phyloP scores from a whole-genome alignment of 2,888 invertebrate species.

The Philaethria dido region DNA sequence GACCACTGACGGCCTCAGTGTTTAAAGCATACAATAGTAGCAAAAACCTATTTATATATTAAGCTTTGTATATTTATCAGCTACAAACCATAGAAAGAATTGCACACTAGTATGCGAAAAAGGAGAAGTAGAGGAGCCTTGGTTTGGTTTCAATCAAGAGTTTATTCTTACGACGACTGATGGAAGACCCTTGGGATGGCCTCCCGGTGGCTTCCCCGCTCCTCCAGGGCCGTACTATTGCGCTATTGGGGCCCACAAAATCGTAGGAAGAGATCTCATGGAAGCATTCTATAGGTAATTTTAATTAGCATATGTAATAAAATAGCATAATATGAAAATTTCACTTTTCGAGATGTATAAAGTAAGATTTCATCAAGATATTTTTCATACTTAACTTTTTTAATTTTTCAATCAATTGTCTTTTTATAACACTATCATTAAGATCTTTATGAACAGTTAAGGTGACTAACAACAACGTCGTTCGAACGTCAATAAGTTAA shows the following conservation, averaged over 20 bases:
- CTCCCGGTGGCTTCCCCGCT: conserved; percentile 86
- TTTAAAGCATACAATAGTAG: not conserved
- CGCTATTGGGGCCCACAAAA: conserved; percentile 90
- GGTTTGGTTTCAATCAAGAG: conserved; percentile 90
- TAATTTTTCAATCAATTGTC: too few species aligned
- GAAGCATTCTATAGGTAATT: conserved; percentile 87
- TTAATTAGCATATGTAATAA: not conserved
- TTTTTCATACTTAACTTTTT: too few species aligned
- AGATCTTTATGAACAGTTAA: too few species aligned
- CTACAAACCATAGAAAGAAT: conserved; percentile 64
- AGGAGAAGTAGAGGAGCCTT: conserved; percentile 84
- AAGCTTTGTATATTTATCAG: conserved; percentile 49
- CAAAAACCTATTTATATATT: not conserved
- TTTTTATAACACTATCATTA: too few species aligned
- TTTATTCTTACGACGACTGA: conserved; percentile 72
- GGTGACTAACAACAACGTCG: too few species aligned
- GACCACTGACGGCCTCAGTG: too few species aligned
- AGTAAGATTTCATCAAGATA: too few species aligned
- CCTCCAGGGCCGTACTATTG: conserved; percentile 93
- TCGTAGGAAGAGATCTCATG: conserved; percentile 91
- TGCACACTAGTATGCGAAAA: conserved; percentile 82
- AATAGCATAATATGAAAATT: too few species aligned
- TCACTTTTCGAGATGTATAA: not conserved
- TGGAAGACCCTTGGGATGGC: conserved; percentile 89
- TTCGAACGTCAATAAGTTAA: too few species aligned